Percentiles rank a stretch among this genome's conserved stretches.
Conservation (phyloP, 2,888 invertebrate genomes). For the Urechis unicinctus region DNA sequence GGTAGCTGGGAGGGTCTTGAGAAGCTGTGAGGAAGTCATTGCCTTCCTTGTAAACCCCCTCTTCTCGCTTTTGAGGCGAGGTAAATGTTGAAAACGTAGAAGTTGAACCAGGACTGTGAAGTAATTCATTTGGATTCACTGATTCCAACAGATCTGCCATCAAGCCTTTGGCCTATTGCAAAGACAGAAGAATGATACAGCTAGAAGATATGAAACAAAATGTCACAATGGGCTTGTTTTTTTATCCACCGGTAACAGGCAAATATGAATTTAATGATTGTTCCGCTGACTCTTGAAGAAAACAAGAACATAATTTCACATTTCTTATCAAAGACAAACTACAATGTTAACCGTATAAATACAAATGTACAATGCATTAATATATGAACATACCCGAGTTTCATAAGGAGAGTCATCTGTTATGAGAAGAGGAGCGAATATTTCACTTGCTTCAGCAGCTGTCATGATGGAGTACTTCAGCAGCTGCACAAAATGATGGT, state of each 20-base stretch:
- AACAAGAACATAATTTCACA: too few species aligned
- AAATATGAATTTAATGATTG: too few species aligned
- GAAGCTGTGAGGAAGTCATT: too few species aligned
- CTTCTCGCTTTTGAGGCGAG: slow-evolving; percentile 1
- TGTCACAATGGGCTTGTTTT: background rate
- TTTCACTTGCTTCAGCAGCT: slow-evolving; percentile 4
- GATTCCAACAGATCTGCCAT: slow-evolving; percentile 4
- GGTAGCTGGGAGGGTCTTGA: too few species aligned
- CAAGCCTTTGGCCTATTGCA: background rate
- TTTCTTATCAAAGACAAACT: too few species aligned
- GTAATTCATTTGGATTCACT: slow-evolving; percentile 2
- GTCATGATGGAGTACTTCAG: slow-evolving; percentile 13
- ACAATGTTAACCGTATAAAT: too few species aligned
- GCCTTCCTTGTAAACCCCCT: too few species aligned
- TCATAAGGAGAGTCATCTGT: slow-evolving; percentile 14
- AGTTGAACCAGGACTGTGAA: slow-evolving; percentile 9
- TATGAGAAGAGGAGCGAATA: slow-evolving; percentile 14
- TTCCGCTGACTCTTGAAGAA: too few species aligned
- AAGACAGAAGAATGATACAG: too few species aligned
- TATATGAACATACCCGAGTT: slow-evolving; percentile 4
- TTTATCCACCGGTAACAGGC: too few species aligned
- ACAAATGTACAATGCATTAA: too few species aligned
- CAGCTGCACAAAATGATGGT: slow-evolving; percentile 13
- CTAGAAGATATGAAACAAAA: too few species aligned
- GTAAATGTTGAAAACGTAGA: slow-evolving; percentile 12